These are phyloP conservation scores for Apis mellifera DNA, from an alignment of 1,140 invertebrate species.

Conservation along the genomic window Amel_HAv3.1 CM009937.2:10840001-10840500, in stretches of 20 bases:
- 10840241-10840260: constrained; percentile 10
- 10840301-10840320: constrained; percentile 25
- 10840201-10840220: background rate
- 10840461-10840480: too few species aligned
- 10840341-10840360: constrained; percentile 58
- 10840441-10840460: too few species aligned
- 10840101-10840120: constrained; percentile 19
- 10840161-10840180: constrained; percentile 57
- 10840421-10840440: constrained; percentile 46
- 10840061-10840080: too few species aligned
- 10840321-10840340: constrained; percentile 44
- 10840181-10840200: constrained; percentile 38
- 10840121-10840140: constrained; percentile 34
- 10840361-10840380: constrained; percentile 38
- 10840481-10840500: too few species aligned
- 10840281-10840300: background rate
- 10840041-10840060: too few species aligned
- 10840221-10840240: background rate
- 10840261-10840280: constrained; percentile 3
- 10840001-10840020: too few species aligned
- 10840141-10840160: constrained; percentile 56
- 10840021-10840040: too few species aligned
- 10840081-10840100: too few species aligned
- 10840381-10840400: constrained; percentile 37
- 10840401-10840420: constrained; percentile 27